Conservation (phyloP, 2,113 vertebrate species). For the Gallinago paraguaiae region DNA sequence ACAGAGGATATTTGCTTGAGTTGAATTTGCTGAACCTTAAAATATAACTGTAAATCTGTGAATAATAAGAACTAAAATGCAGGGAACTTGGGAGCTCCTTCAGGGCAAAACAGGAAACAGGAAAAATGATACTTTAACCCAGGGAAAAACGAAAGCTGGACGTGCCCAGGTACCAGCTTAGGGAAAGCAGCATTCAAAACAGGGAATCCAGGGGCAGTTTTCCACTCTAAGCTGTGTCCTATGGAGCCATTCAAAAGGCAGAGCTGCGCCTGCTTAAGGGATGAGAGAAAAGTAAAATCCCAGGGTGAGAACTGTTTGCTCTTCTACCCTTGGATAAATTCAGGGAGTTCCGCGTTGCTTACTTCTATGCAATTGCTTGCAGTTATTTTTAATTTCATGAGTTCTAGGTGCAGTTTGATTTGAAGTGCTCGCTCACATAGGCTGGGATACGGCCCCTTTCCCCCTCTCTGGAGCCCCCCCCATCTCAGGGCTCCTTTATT, state of each 20-base stretch:
- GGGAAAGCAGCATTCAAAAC: background rate
- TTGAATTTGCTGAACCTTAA: background rate
- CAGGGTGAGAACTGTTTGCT: background rate
- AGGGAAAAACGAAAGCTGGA: background rate
- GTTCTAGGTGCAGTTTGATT: background rate
- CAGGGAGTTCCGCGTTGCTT: background rate
- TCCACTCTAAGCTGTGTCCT: background rate
- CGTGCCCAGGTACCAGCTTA: background rate
- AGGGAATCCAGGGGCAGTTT: background rate
- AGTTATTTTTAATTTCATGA: background rate
- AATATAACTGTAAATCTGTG: background rate
- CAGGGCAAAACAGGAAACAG: background rate
- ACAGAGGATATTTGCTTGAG: background rate
- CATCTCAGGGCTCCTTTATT: background rate
- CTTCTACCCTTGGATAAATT: background rate
- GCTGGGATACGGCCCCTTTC: background rate
- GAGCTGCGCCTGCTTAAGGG: background rate
- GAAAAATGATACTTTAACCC: background rate
- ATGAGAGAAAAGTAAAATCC: background rate
- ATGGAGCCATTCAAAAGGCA: background rate
- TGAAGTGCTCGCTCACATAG: rapidly evolving
- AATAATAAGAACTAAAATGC: background rate
- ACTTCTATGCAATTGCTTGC: background rate
- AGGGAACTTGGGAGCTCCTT: background rate
- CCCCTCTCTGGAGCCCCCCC: background rate